phyloP scores from a whole-genome alignment of 2,888 invertebrate genomes.

The Pyrocoelia pectoralis region DNA sequence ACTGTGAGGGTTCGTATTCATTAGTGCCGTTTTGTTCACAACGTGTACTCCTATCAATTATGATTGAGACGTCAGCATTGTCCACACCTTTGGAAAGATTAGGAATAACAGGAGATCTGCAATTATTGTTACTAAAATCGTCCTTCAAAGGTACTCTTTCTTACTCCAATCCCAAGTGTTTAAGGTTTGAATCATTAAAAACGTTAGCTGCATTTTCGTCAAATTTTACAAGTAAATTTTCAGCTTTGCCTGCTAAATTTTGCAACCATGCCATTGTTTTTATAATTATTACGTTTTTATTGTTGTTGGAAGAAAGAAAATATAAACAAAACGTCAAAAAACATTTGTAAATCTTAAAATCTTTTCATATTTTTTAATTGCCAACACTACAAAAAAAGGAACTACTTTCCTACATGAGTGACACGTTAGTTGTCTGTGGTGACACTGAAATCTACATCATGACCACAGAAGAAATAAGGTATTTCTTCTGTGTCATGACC shows the following conservation, averaged over 20 bases:
- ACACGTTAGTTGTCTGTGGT: too few relatives aligned
- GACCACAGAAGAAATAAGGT: too few relatives aligned
- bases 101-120: not conserved
- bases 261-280: constrained; percentile 75
- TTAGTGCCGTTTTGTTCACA: not conserved
- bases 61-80: not conserved
- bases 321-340: too few relatives aligned
- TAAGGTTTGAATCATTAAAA: constrained; percentile 52
- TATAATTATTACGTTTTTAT: not conserved
- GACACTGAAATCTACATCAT: too few relatives aligned
- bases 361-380: too few relatives aligned
- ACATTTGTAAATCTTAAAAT: too few relatives aligned
- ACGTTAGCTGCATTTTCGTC: constrained; percentile 77
- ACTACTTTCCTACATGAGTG: too few relatives aligned
- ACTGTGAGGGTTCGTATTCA: not conserved
- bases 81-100: not conserved
- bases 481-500: too few relatives aligned
- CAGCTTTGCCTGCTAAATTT: constrained; percentile 76
- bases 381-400: too few relatives aligned
- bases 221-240: constrained; percentile 75
- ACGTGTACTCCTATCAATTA: not conserved
- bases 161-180: constrained; percentile 25
- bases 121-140: not conserved
- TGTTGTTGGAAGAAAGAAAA: constrained; percentile 1
- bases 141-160: not conserved